These are phyloP conservation scores for Delichon dasypus DNA, from an alignment of 2,797 vertebrate genomes.

Conservation along the genomic window DNA sequence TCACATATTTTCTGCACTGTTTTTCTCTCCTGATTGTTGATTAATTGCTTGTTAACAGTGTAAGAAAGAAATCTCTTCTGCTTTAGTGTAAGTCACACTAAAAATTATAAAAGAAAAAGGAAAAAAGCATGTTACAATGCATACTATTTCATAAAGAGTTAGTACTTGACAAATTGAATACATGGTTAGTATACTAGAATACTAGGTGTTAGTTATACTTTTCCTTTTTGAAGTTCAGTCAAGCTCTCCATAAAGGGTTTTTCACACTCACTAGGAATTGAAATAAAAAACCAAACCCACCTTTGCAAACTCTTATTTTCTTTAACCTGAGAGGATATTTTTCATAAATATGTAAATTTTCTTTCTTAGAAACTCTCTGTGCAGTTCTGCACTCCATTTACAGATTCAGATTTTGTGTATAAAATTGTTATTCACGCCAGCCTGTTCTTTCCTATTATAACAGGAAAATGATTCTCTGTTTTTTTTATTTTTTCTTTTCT, in stretches of 20 bases:
- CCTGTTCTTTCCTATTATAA: constrained; percentile 51
- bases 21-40: background rate
- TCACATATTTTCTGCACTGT: background rate
- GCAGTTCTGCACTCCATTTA: constrained; percentile 25
- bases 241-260: constrained; percentile 15
- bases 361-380: constrained; percentile 23
- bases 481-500: background rate
- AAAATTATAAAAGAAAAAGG: background rate
- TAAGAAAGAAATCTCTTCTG: background rate
- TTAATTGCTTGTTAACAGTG: background rate
- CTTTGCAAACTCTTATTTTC: background rate
- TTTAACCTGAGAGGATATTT: constrained; percentile 46
- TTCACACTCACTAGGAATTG: background rate
- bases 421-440: constrained; percentile 52
- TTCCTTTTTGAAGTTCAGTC: constrained; percentile 19
- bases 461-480: constrained; percentile 18
- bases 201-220: background rate
- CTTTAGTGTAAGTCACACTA: background rate
- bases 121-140: background rate
- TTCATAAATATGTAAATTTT: constrained; percentile 67
- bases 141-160: background rate
- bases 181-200: no score
- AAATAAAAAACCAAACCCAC: background rate
- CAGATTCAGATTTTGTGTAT: constrained; percentile 43
- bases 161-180: background rate